A percentile compares a stretch with the other conserved stretches of the same genome.
phyloP scores from a whole-genome alignment of 2,888 invertebrate species.

The Empis livida region DNA sequence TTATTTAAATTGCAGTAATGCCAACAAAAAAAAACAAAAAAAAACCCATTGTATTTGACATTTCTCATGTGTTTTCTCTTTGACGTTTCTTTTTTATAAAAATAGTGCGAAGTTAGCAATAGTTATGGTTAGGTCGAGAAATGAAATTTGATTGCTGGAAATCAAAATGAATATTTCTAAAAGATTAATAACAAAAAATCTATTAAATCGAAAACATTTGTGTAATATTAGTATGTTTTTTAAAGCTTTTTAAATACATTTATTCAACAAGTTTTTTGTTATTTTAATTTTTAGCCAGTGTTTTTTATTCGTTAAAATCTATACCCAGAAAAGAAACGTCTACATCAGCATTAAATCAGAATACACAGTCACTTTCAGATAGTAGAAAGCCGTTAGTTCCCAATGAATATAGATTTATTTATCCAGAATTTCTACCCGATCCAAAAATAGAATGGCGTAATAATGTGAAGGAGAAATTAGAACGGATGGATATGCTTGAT shows the following conservation, averaged over 20 bases:
- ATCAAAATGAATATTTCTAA: constrained; percentile 18
- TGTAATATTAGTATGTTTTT: constrained; percentile 9
- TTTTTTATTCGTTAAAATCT: constrained; percentile 21
- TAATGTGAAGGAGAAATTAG: constrained; percentile 69
- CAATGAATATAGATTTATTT: constrained; percentile 52
- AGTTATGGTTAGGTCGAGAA: too few relatives aligned
- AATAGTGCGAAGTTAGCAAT: too few relatives aligned
- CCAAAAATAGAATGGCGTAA: constrained; percentile 69
- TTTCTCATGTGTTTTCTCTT: too few relatives aligned
- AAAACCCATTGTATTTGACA: too few relatives aligned
- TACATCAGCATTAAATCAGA: neutral
- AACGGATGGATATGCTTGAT: constrained; percentile 84
- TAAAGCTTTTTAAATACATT: neutral
- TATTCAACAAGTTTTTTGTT: too few relatives aligned
- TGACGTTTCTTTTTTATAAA: too few relatives aligned
- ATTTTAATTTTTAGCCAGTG: constrained; percentile 9
- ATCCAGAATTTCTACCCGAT: constrained; percentile 88
- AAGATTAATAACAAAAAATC: constrained; percentile 12
- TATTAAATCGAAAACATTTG: constrained; percentile 12
- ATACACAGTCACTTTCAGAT: neutral
- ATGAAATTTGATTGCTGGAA: neutral
- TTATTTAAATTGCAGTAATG: too few relatives aligned
- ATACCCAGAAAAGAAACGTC: constrained; percentile 12
- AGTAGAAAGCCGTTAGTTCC: constrained; percentile 26
- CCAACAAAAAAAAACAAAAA: too few relatives aligned